These are phyloP conservation scores for Heliconius hermathena DNA, from an alignment of 1,140 invertebrate species.

Conservation along the genomic window DNA sequence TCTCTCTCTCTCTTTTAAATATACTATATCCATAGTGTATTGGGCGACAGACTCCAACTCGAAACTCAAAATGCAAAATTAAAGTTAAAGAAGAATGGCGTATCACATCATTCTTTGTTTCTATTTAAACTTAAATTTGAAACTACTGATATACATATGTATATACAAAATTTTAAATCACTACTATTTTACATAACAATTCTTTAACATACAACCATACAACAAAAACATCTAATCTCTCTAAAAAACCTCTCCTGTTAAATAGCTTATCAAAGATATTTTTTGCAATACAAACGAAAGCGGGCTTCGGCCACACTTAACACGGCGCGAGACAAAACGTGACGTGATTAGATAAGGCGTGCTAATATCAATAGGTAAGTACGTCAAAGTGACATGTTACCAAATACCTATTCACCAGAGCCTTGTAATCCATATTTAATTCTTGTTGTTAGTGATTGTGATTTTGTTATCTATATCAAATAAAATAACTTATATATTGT, in stretches of 20 bases:
- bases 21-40: no score
- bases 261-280: constrained; percentile 2
- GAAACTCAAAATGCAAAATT: no score
- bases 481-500: no score
- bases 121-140: no score
- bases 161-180: background rate
- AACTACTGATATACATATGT: no score
- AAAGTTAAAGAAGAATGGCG: no score
- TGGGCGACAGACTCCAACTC: no score
- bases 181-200: background rate
- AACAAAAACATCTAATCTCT: background rate
- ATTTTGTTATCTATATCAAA: background rate
- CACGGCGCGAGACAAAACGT: constrained; percentile 15
- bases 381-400: constrained; percentile 34
- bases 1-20: no score
- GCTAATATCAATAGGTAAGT: background rate
- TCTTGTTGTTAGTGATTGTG: constrained; percentile 18
- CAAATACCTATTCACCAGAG: constrained; percentile 20
- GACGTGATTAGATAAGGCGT: constrained; percentile 23
- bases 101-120: no score
- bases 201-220: background rate
- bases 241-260: background rate
- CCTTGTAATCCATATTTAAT: constrained; percentile 27
- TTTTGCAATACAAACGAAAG: constrained; percentile 11
- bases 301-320: constrained; percentile 2